Percentiles rank a stretch among this genome's conserved stretches.
Evolutionary conservation across 2,888 invertebrate species (phyloP).

Genomic region (Trimorus sp.): DNA sequence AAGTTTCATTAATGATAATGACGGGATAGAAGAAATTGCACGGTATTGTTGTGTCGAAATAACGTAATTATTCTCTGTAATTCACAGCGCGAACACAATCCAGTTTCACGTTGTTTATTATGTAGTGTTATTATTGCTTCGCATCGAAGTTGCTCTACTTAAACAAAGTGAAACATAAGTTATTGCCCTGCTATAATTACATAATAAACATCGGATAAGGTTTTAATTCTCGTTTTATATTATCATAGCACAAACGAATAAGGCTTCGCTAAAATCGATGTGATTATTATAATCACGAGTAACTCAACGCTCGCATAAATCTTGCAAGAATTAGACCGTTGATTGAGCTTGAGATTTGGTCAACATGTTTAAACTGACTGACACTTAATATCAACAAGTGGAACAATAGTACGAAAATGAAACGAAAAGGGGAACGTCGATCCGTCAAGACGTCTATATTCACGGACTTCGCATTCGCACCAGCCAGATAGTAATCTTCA

Average conservation of each 20-base stretch:
- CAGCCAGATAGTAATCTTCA: constrained; percentile 68
- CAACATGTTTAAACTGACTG: constrained; percentile 46
- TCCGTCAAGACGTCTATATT: constrained; percentile 70
- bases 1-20: constrained; percentile 30
- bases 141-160: neutral
- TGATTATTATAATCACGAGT: constrained; percentile 14
- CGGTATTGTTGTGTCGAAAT: constrained; percentile 5
- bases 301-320: constrained; percentile 21
- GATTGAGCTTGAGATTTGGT: constrained; percentile 44
- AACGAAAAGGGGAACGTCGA: constrained; percentile 65
- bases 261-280: too few relatives aligned
- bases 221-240: too few relatives aligned
- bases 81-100: neutral
- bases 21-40: constrained; percentile 13
- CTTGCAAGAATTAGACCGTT: constrained; percentile 17
- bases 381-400: constrained; percentile 73
- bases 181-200: neutral
- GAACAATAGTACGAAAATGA: constrained; percentile 64
- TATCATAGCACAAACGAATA: too few relatives aligned
- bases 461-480: constrained; percentile 59
- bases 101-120: constrained; percentile 2
- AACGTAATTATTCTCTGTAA: constrained; percentile 8
- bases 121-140: constrained; percentile 2
- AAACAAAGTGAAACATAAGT: neutral
- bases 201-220: too few relatives aligned